Base-by-base conservation (phyloP, 2,113 vertebrate species). In the Echinops telfairi region DNA sequence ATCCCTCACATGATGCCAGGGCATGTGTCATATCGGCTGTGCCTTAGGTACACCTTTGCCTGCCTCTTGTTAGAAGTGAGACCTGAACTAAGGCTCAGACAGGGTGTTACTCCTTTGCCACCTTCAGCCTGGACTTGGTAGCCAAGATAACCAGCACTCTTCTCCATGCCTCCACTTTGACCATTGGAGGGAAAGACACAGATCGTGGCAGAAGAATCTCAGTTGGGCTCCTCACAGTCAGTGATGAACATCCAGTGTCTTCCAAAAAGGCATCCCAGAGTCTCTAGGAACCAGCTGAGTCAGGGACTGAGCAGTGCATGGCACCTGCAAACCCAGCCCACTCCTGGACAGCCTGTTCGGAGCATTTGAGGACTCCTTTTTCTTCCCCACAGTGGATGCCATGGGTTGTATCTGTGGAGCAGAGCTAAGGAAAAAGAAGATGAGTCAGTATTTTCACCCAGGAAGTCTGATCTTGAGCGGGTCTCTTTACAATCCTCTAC, bases 321-420 rank as follows among this genome's bases (percentile, higher is more conserved):
- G 75, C 43, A 53, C 31, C 7, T 53, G 47, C 47, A 53, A 53
- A 53, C 47, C 47, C 47, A 53, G 47, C 2, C 47, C 47, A 53
- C 1, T 53, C 47, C 47, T 53, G 47, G 47, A 53, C 47, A 6
- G 47, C 27, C 36, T 75, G 9, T 75, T 23, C 27, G n/a, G 47
- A 23, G 17, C 10, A 3, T 9, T 60, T 15, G 2, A 33, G 53
- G 47, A 16, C 4, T 2, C 22, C n/a, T 94, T 62, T 23, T 33
- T n/a, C 17, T 43, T 33, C 11, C 58, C 11, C 0, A 9, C 2
- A 53, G 60, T 38, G 3, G 6, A 82, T 16, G 10, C 7, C 7
- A 0, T 31, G n/a, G 25, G 29, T 29, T 17, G 25, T 53, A 38
- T 33, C 7, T 19, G 1, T 31, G n/a, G 15, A 4, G 22, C 4